Percentiles rank a stretch among this genome's conserved stretches.
Evolutionary conservation across 2,113 vertebrate species (phyloP).

Genomic region (Lasiurus borealis): DNA sequence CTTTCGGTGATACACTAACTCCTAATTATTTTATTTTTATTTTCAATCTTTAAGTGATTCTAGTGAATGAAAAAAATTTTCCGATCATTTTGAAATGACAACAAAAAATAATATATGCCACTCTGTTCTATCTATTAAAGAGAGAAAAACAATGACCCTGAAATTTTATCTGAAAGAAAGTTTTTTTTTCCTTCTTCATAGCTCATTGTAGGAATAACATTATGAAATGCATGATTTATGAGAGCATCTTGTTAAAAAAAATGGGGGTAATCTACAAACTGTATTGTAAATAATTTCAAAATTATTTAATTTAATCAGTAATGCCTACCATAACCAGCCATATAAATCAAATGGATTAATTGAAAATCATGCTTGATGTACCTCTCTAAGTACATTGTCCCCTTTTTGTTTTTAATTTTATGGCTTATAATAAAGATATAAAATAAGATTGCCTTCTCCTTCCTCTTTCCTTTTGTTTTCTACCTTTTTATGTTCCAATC

Average conservation of each 20-base stretch:
- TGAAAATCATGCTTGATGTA: constrained; percentile 29
- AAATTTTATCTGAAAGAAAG: constrained; percentile 36
- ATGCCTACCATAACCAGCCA: not conserved
- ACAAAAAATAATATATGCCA: not conserved
- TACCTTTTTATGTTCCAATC: not conserved
- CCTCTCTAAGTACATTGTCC: not conserved
- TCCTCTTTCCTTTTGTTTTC: not conserved
- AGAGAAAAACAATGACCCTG: not conserved
- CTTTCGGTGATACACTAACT: not conserved
- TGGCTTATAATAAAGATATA: constrained; percentile 59
- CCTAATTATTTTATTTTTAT: not conserved
- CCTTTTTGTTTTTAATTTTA: not conserved
- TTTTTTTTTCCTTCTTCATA: not conserved
- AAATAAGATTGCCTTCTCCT: constrained; percentile 53
- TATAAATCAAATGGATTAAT: constrained; percentile 24
- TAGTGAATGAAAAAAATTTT: constrained; percentile 30
- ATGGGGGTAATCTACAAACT: not conserved
- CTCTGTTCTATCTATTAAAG: not conserved
- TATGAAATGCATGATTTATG: constrained; percentile 5
- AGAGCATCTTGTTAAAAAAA: not conserved
- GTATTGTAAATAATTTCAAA: constrained; percentile 51
- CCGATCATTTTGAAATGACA: constrained; percentile 23
- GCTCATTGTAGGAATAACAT: not conserved
- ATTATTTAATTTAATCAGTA: constrained; percentile 34
- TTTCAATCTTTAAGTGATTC: constrained; percentile 4